Percentiles rank a stretch among this genome's conserved stretches.
Conservation (phyloP, 92 coral and sea anemone species). For the Phymanthus crucifer region DNA sequence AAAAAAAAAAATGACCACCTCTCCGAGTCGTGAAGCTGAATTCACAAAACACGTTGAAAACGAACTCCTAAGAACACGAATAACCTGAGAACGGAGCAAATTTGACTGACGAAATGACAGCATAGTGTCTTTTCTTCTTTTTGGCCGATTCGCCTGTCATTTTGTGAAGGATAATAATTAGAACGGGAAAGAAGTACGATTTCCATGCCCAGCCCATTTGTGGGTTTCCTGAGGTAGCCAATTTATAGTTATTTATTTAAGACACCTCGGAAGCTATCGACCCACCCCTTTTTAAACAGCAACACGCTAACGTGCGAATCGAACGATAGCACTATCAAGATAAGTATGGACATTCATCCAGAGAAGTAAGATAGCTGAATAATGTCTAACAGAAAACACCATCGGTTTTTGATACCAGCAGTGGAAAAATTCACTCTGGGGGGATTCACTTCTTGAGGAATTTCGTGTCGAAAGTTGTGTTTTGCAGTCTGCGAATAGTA, state of each 20-base stretch:
- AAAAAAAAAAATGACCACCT: background rate
- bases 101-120: background rate
- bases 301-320: conserved; percentile 16
- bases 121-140: background rate
- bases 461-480: background rate
- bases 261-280: conserved; percentile 20
- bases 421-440: background rate
- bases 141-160: background rate
- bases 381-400: no score
- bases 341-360: background rate
- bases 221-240: conserved; percentile 15
- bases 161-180: background rate
- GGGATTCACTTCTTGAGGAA: background rate
- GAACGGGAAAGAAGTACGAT: background rate
- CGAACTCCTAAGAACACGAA: background rate
- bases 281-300: conserved; percentile 17
- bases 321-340: conserved; percentile 24
- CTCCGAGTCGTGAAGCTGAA: background rate
- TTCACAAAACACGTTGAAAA: background rate
- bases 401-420: background rate
- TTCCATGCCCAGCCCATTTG: conserved; percentile 17
- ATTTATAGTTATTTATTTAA: conserved; percentile 15
- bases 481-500: background rate
- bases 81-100: background rate
- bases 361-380: conserved; percentile 28